Conservation (phyloP, 2,888 invertebrate genomes). For the Netelia virgata region DNA sequence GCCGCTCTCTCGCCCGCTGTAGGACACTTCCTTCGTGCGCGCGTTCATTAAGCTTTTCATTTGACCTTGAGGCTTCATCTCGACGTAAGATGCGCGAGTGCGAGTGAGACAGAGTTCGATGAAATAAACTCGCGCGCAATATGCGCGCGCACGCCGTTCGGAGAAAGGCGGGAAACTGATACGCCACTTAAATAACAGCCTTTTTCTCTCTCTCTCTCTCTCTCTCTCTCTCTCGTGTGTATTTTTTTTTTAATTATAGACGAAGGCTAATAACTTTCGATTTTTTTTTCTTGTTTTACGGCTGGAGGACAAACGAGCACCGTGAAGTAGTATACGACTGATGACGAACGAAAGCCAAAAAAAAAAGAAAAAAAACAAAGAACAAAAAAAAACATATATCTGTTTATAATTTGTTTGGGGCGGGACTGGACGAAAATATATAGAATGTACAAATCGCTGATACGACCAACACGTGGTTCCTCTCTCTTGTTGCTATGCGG, state of each 20-base stretch:
- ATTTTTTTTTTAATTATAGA: no score
- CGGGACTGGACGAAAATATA: neutral
- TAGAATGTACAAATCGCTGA: conserved; percentile 56
- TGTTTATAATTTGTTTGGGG: neutral
- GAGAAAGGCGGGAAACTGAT: conserved; percentile 41
- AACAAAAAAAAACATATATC: neutral
- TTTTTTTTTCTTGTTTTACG: no score
- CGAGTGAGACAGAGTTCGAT: conserved; percentile 25
- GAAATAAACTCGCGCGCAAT: conserved; percentile 27
- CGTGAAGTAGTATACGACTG: no score
- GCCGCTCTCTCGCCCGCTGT: conserved; percentile 38
- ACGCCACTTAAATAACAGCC: neutral
- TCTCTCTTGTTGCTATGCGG: conserved; percentile 64
- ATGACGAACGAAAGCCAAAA: neutral
- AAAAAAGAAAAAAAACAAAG: neutral
- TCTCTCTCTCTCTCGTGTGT: neutral
- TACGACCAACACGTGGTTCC: conserved; percentile 59
- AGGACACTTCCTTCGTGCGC: conserved; percentile 62
- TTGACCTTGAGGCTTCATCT: conserved; percentile 66
- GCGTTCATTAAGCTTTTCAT: conserved; percentile 65
- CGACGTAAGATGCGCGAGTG: neutral
- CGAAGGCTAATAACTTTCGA: no score
- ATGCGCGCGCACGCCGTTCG: conserved; percentile 30
- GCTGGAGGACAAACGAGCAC: no score
- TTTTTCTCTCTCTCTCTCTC: neutral